Base-by-base conservation (phyloP, 2,113 vertebrate species). In the Esox niger region DNA sequence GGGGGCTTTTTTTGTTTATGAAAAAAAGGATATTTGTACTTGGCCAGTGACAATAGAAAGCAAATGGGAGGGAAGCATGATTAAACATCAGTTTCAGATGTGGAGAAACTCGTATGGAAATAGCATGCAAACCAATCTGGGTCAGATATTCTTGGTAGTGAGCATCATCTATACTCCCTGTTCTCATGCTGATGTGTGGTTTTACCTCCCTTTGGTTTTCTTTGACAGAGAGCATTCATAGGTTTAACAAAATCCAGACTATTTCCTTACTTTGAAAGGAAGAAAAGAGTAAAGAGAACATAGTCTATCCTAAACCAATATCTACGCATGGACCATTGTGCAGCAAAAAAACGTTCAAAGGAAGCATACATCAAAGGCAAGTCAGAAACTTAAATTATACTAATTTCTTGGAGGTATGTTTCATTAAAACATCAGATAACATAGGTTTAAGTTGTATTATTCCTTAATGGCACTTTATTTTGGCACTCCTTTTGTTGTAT, bases 61-160 rank as follows among this genome's bases (percentile, higher is more conserved):
- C 80, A 88, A 89, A 87, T 88, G 89, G 35, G 60, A 54, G 65
- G 55, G 35, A 56, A 27, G 72, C 85, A 86, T 87, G 89, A 15
- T 88, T 82, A 84, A 77, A 78, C 79, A 68, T 64, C 80, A 82
- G 82, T 82, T 82, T 81, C 69, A 78, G 79, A 71, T 64, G 65
- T 75, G 78, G 82, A 85, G 83, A 85, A 82, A 83, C 84, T 79
- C 78, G 75, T 78, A 92, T 88, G 90, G 80, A 91, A 92, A 90
- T 89, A 77, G 72, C 82, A 91, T 91, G 90, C 91, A 92, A 92
- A 92, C 82, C 70, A 25, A 71, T 65, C 61, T 64, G 29, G 46
- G 17, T 33, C 27, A 52, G 46, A 82, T 66, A 87, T 90, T 91
- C 87, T 91, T 87, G 75, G 17, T 47, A 69, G 11, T 52, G 58